Evolutionary conservation across 2,888 invertebrate species (phyloP).

Genomic region (Dugesia japonica): DNA sequence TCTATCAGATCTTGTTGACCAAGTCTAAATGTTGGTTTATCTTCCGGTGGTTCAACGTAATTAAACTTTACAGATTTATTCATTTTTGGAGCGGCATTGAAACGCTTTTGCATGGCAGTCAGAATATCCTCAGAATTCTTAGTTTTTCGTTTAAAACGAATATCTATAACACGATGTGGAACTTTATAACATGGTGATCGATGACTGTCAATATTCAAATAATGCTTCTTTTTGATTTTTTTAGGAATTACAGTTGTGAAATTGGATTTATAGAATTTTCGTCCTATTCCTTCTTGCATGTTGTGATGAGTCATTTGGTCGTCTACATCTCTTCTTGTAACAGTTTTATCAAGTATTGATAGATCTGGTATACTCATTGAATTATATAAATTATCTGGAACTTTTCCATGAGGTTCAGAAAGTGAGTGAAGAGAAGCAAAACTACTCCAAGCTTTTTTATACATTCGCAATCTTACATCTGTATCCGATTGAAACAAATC

Average conservation of each 20-base stretch:
- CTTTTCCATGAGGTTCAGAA: background rate
- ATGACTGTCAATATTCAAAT: background rate
- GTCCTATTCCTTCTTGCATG: constrained; percentile 12
- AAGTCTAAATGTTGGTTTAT: background rate
- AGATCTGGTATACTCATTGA: constrained; percentile 15
- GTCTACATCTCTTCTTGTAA: background rate
- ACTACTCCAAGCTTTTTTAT: background rate
- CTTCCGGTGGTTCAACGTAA: background rate
- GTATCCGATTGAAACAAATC: background rate
- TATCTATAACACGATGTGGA: background rate
- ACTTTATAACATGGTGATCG: background rate
- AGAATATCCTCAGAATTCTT: background rate
- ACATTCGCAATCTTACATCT: background rate
- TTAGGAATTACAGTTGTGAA: background rate
- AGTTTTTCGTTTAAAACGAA: background rate
- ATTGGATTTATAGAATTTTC: background rate
- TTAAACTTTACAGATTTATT: background rate
- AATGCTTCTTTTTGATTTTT: background rate
- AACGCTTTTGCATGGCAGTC: background rate
- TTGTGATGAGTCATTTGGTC: constrained; percentile 25
- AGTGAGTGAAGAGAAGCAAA: background rate
- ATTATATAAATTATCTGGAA: background rate
- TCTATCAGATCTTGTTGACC: background rate
- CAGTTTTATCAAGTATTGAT: background rate
- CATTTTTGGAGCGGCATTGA: background rate